Conservation (phyloP, 2,888 invertebrate genomes). For the Spilosoma lubricipeda region DNA sequence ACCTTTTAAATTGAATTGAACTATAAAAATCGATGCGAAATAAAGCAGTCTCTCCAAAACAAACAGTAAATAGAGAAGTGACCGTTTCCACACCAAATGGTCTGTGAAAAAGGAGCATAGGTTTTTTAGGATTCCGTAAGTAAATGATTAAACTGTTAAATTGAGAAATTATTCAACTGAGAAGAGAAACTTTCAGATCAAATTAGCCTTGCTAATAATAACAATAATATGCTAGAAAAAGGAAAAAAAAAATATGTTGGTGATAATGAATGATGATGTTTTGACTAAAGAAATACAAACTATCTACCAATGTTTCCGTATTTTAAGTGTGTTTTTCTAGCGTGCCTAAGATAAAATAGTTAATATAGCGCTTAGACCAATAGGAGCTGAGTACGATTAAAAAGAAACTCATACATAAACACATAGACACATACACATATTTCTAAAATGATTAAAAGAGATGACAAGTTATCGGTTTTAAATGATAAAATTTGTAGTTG, state of each 20-base stretch:
- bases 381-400: no score
- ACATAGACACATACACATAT: no score
- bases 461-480: no score
- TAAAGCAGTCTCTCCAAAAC: constrained; percentile 65
- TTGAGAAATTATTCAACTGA: not conserved
- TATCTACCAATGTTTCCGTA: no score
- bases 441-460: no score
- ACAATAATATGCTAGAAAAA: not conserved
- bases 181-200: not conserved
- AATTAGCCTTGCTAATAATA: not conserved
- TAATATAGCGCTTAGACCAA: no score
- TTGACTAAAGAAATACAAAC: no score
- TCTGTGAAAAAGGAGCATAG: constrained; percentile 72
- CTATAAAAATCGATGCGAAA: constrained; percentile 62
- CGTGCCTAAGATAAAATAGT: no score
- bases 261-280: no score
- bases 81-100: constrained; percentile 71
- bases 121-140: constrained; percentile 52
- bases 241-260: not conserved
- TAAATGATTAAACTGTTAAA: not conserved
- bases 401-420: no score
- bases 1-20: constrained; percentile 66
- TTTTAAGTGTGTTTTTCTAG: no score
- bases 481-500: no score
- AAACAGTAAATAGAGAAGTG: constrained; percentile 67